Conservation (phyloP, 2,888 invertebrate species). For the Melieria picta region DNA sequence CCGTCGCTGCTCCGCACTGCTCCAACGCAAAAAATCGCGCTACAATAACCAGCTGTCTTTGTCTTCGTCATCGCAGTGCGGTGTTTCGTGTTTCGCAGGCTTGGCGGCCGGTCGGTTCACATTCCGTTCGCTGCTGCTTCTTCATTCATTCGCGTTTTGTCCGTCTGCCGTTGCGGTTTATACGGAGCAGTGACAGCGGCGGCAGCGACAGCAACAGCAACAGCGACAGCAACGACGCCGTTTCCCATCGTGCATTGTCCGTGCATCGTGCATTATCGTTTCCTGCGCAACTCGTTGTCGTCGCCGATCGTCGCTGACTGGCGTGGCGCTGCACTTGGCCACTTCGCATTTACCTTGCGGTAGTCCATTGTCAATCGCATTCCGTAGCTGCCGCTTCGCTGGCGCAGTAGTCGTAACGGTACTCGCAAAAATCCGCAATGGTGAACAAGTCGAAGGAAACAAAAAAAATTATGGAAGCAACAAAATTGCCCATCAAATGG, state of each 20-base stretch:
- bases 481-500: constrained; percentile 11
- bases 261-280: too few species aligned
- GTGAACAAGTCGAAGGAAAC: constrained; percentile 23
- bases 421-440: constrained; percentile 11
- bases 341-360: too few species aligned
- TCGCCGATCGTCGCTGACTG: too few species aligned
- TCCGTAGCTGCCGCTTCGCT: constrained; percentile 41
- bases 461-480: constrained; percentile 17
- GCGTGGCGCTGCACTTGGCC: too few species aligned
- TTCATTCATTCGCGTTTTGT: constrained; percentile 60
- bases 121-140: constrained; percentile 27
- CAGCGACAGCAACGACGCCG: too few species aligned
- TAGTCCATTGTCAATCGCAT: constrained; percentile 41
- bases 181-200: constrained; percentile 17
- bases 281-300: too few species aligned
- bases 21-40: too few species aligned
- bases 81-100: too few species aligned
- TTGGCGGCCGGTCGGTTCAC: neutral
- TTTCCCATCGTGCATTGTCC: too few species aligned
- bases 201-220: neutral
- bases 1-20: too few species aligned
- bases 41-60: too few species aligned
- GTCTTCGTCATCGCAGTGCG: too few species aligned
- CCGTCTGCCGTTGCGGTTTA: constrained; percentile 50
- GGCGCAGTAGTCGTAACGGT: constrained; percentile 45